Evolutionary conservation across 2,113 vertebrate genomes (phyloP).

Genomic region (Hiodon alosoides): DNA sequence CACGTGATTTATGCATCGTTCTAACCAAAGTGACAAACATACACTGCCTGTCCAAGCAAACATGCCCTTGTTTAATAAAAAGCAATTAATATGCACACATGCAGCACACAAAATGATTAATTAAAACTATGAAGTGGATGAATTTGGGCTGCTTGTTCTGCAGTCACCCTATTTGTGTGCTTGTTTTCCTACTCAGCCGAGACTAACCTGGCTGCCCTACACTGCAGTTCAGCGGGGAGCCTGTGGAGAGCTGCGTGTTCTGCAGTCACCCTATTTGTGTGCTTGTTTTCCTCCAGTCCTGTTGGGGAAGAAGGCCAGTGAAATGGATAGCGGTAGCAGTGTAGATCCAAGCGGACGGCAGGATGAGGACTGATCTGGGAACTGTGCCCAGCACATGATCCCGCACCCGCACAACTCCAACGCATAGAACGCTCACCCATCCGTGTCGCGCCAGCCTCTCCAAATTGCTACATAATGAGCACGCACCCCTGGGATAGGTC

Average conservation of each 20-base stretch:
- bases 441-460: not conserved
- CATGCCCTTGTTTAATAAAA: no score
- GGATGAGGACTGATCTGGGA: not conserved
- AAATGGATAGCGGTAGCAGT: slow-evolving; percentile 45
- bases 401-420: slow-evolving; percentile 9
- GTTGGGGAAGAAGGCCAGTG: slow-evolving; percentile 30
- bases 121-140: no score
- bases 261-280: slow-evolving; percentile 26
- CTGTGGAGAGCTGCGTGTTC: no score
- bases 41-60: no score
- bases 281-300: slow-evolving; percentile 8
- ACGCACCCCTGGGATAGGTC: not conserved
- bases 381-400: slow-evolving; percentile 37
- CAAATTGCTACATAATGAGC: not conserved
- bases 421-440: not conserved
- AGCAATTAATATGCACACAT: no score
- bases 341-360: not conserved
- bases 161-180: slow-evolving; percentile 26
- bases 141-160: no score
- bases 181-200: slow-evolving; percentile 6
- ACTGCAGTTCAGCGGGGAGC: no score
- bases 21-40: no score
- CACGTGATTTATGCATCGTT: no score
- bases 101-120: no score
- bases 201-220: no score